Conservation (phyloP, 2,797 vertebrate genomes). For the Catamblyrhynchus diadema region DNA sequence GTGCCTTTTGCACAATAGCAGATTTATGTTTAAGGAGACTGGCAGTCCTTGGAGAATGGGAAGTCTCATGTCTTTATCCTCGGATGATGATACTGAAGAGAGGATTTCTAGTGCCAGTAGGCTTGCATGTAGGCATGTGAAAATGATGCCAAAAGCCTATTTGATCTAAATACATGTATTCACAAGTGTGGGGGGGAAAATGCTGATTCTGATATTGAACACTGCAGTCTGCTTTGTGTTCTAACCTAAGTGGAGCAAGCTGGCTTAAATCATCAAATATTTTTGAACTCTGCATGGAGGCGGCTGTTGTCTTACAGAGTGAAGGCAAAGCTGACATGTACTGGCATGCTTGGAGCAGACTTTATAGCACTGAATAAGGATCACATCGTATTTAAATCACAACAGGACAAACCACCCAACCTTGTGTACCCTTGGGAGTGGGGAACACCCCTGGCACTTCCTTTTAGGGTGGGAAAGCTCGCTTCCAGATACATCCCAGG, state of each 20-base stretch:
- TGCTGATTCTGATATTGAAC: slow-evolving; percentile 45
- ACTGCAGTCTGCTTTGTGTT: slow-evolving; percentile 60
- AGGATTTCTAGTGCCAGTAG: slow-evolving; percentile 50
- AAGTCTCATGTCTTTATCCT: slow-evolving; percentile 48
- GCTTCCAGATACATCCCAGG: slow-evolving; percentile 48
- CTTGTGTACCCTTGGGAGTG: slow-evolving; percentile 51
- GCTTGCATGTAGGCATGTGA: slow-evolving; percentile 26
- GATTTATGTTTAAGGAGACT: slow-evolving; percentile 67
- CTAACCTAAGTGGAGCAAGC: slow-evolving; percentile 60
- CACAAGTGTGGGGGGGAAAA: neutral
- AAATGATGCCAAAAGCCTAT: slow-evolving; percentile 51
- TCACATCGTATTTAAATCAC: slow-evolving; percentile 61
- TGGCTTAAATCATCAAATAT: slow-evolving; percentile 62
- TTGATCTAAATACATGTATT: slow-evolving; percentile 48
- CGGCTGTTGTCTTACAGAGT: slow-evolving; percentile 56
- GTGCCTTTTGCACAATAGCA: slow-evolving; percentile 46
- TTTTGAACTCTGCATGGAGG: slow-evolving; percentile 59
- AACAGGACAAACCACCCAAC: slow-evolving; percentile 65
- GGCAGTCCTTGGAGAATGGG: slow-evolving; percentile 55
- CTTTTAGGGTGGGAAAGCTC: slow-evolving; percentile 65
- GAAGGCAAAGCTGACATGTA: slow-evolving; percentile 64
- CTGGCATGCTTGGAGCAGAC: slow-evolving; percentile 59
- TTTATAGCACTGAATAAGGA: slow-evolving; percentile 54
- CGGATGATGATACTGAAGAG: slow-evolving; percentile 27
- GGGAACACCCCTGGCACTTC: slow-evolving; percentile 70